These are phyloP conservation scores for Cecidostiba fungosa DNA, from an alignment of 2,888 invertebrate species.

Conservation along the genomic window DNA sequence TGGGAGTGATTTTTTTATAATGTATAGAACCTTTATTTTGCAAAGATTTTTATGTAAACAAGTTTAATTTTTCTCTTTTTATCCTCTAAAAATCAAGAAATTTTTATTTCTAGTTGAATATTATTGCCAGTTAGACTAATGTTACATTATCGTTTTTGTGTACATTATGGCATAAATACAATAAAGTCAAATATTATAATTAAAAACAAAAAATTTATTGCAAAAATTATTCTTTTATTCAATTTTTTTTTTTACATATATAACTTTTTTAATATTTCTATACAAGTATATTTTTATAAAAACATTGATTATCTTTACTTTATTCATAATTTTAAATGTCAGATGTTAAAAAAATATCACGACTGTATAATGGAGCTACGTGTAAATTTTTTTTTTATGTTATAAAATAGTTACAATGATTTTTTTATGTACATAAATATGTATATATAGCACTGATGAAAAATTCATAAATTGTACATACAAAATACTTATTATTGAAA, in stretches of 20 bases:
- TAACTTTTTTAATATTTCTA: slow-evolving; percentile 62
- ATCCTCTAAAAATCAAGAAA: slow-evolving; percentile 19
- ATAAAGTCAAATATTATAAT: slow-evolving; percentile 44
- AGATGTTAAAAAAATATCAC: slow-evolving; percentile 13
- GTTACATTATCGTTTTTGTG: slow-evolving; percentile 45
- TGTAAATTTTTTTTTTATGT: neutral
- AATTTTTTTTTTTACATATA: slow-evolving; percentile 48
- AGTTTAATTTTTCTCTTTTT: slow-evolving; percentile 23
- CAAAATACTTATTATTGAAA: slow-evolving; percentile 56
- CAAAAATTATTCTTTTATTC: slow-evolving; percentile 71
- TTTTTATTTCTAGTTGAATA: slow-evolving; percentile 22
- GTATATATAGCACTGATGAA: neutral
- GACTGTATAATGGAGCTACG: neutral
- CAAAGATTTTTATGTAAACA: slow-evolving; percentile 19
- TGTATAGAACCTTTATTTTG: slow-evolving; percentile 40
- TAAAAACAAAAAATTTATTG: slow-evolving; percentile 42
- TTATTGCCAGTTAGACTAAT: slow-evolving; percentile 25
- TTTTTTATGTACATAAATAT: neutral
- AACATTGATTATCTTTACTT: neutral
- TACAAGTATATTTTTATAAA: slow-evolving; percentile 32
- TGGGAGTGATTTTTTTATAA: neutral
- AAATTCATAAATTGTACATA: neutral
- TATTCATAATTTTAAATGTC: neutral
- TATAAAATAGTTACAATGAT: neutral
- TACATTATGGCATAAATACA: slow-evolving; percentile 47